These are phyloP conservation scores for Apodemia mormo DNA, from an alignment of 2,888 invertebrate genomes.

Conservation along the genomic window DNA sequence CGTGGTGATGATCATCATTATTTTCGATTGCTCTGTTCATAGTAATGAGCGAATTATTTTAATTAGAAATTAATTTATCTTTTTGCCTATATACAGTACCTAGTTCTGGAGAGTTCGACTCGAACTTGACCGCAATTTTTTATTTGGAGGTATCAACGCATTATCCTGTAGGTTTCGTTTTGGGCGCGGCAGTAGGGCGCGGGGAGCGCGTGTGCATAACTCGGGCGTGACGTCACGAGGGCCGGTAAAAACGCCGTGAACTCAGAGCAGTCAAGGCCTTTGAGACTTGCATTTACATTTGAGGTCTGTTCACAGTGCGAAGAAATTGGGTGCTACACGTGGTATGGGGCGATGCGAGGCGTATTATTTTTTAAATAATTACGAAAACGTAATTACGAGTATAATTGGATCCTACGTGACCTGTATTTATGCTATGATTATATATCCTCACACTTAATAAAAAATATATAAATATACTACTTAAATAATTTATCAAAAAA, in stretches of 20 bases:
- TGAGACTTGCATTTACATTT: conserved; percentile 53
- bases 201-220: conserved; percentile 68
- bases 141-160: conserved; percentile 62
- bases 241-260: conserved; percentile 67
- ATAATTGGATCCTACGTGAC: no score
- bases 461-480: no score
- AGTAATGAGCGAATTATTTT: no score
- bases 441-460: no score
- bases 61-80: no score
- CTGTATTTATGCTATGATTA: no score
- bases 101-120: not conserved
- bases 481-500: no score
- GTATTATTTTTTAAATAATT: no score
- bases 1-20: no score
- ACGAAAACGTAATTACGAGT: no score
- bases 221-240: conserved; percentile 70
- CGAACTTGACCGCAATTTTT: conserved; percentile 39
- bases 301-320: conserved; percentile 27
- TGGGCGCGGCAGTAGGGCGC: conserved; percentile 47
- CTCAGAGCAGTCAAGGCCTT: conserved; percentile 69
- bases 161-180: conserved; percentile 71
- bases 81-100: not conserved
- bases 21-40: no score
- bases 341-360: no score
- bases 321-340: not conserved